These are phyloP conservation scores for Gnathonemus longibarbis DNA, from an alignment of 2,113 vertebrate species.

Conservation along the genomic window DNA sequence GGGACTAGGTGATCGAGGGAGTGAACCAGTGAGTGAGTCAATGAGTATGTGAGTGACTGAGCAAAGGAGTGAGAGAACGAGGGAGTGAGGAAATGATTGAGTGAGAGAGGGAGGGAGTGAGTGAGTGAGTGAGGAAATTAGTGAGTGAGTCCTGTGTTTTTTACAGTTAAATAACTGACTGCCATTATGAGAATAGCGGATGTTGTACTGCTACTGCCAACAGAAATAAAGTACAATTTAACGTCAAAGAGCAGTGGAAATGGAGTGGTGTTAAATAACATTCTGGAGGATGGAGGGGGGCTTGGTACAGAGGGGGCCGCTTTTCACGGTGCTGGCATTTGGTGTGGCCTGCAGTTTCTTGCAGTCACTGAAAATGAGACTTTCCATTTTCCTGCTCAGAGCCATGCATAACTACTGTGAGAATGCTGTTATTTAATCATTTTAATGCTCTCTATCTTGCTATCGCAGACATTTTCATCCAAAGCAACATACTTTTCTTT, in stretches of 20 bases:
- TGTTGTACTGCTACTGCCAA: background rate
- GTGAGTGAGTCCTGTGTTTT: background rate
- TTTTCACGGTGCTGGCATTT: background rate
- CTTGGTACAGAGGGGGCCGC: background rate
- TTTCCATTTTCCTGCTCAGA: background rate
- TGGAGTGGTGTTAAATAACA: background rate
- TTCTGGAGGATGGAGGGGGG: background rate
- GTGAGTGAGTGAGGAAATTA: background rate
- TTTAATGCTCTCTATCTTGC: background rate
- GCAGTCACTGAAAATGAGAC: background rate
- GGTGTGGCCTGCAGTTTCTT: background rate
- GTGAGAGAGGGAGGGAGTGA: background rate
- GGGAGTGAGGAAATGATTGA: background rate
- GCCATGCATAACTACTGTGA: background rate
- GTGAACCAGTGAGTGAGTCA: background rate
- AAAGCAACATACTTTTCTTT: background rate
- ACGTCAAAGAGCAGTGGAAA: background rate
- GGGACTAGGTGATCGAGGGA: too few species aligned
- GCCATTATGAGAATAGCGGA: background rate
- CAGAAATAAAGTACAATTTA: background rate
- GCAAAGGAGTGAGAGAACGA: background rate
- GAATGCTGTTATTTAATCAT: background rate
- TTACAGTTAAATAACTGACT: background rate
- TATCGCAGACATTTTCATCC: background rate
- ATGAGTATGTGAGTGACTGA: background rate